phyloP scores from a whole-genome alignment of 2,113 vertebrate species.

The Chaetops frenatus region DNA sequence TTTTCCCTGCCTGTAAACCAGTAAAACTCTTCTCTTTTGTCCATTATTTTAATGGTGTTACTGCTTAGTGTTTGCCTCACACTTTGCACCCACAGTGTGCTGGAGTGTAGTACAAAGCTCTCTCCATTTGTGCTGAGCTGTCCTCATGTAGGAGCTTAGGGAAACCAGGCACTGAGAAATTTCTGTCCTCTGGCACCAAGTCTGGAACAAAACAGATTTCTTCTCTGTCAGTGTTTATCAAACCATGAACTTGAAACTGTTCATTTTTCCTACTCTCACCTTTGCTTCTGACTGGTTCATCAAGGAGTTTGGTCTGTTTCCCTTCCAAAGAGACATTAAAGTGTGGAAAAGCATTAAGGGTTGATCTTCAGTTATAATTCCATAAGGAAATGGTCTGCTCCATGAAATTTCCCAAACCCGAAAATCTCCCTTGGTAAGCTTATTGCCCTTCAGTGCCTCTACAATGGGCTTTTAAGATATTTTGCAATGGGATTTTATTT shows the following conservation, averaged over 20 bases:
- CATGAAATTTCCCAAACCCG: background rate
- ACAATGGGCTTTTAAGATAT: background rate
- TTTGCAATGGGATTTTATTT: background rate
- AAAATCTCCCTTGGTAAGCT: background rate
- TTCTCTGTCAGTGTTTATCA: background rate
- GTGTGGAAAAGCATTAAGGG: background rate
- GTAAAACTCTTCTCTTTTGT: background rate
- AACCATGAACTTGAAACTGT: background rate
- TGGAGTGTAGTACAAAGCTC: background rate
- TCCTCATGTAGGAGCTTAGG: fast-evolving
- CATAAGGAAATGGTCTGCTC: background rate
- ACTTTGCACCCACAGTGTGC: background rate
- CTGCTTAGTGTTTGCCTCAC: background rate
- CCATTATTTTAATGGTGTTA: background rate
- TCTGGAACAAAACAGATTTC: background rate
- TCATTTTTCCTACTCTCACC: background rate
- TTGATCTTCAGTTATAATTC: background rate
- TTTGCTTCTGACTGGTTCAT: background rate
- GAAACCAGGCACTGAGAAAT: background rate
- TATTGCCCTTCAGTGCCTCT: background rate
- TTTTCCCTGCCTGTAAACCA: background rate
- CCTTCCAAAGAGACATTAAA: background rate
- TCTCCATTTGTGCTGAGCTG: background rate
- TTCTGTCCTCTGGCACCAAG: background rate
- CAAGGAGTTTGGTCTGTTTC: background rate